These are phyloP conservation scores for Entomobrya multifasciata DNA, from an alignment of 2,888 invertebrate genomes.

Conservation along the genomic window DNA sequence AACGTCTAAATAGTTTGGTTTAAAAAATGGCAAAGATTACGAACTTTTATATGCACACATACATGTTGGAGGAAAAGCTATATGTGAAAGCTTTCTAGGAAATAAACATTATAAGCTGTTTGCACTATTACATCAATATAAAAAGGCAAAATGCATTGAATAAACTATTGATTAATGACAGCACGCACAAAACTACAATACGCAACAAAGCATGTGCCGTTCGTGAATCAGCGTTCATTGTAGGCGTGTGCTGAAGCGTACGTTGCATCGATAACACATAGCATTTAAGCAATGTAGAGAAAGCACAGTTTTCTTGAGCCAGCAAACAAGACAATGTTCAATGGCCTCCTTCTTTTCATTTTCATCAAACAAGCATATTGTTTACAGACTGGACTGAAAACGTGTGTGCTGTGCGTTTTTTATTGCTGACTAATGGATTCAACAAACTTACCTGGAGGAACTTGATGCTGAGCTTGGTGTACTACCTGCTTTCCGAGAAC, in stretches of 20 bases:
- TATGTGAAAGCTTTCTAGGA: too few relatives aligned
- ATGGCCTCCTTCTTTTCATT: not conserved
- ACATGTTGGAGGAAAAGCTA: too few relatives aligned
- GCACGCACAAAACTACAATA: not conserved
- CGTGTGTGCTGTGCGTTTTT: not conserved
- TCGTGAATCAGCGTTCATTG: not conserved
- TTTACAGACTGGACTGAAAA: too few relatives aligned
- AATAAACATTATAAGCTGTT: too few relatives aligned
- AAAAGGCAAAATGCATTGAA: not conserved
- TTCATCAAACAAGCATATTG: not conserved
- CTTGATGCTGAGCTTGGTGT: slow-evolving; percentile 10
- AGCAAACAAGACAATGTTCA: not conserved
- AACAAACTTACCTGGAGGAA: slow-evolving; percentile 38
- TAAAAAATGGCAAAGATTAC: too few relatives aligned
- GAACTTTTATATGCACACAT: too few relatives aligned
- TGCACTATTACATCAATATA: not conserved
- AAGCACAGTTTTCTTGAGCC: not conserved
- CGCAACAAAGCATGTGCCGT: slow-evolving; percentile 22
- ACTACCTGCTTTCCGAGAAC: slow-evolving; percentile 51
- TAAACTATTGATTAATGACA: slow-evolving; percentile 8
- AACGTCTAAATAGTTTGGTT: not conserved
- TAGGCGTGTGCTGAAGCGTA: not conserved
- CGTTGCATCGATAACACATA: slow-evolving; percentile 43
- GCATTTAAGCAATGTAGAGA: not conserved
- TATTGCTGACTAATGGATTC: not conserved